Conservation (phyloP, 2,113 vertebrate genomes). For the Saccopteryx bilineata region DNA sequence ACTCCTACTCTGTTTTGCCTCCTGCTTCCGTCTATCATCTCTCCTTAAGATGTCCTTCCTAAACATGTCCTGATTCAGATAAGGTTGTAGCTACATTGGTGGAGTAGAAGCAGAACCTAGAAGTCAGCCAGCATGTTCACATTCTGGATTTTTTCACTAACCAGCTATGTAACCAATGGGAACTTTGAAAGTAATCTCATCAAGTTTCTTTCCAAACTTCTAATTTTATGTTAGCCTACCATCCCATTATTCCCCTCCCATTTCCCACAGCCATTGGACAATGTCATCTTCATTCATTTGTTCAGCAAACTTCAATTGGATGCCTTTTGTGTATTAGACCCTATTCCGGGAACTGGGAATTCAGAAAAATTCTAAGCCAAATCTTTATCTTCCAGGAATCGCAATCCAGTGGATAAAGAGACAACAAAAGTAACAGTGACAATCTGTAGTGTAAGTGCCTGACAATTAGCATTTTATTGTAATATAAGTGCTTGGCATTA, state of each 20-base stretch:
- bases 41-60: background rate
- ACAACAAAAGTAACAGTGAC: slow-evolving; percentile 5
- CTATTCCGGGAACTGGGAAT: background rate
- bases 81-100: background rate
- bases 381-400: slow-evolving; percentile 1
- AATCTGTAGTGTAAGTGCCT: background rate
- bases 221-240: background rate
- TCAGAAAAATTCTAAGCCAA: background rate
- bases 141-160: background rate
- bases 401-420: background rate
- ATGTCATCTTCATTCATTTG: slow-evolving; percentile 12
- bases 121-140: background rate
- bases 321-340: background rate
- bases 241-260: background rate
- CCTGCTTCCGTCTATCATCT: background rate
- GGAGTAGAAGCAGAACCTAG: background rate
- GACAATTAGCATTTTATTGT: background rate
- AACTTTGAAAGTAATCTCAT: background rate
- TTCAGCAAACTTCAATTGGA: background rate
- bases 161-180: background rate
- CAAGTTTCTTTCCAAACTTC: slow-evolving; percentile 1
- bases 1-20: background rate
- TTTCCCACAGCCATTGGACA: background rate
- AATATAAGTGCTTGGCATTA: background rate
- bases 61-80: background rate